phyloP scores from a whole-genome alignment of 2,888 invertebrate species.

The Hyposoter didymator region DNA sequence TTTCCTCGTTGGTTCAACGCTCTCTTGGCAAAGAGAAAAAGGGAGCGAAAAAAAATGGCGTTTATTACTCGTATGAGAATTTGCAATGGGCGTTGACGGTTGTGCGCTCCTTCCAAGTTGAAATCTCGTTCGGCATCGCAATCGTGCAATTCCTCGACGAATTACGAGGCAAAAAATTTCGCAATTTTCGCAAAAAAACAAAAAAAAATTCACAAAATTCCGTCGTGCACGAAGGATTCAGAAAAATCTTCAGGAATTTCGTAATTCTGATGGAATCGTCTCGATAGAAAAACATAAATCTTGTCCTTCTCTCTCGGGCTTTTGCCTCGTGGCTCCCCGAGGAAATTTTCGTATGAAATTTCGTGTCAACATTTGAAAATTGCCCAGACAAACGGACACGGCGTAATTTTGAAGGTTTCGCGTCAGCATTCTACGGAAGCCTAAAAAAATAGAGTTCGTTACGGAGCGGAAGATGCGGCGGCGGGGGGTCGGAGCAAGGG shows the following conservation, averaged over 20 bases:
- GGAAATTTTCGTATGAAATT: too few relatives aligned
- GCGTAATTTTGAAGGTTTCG: neutral
- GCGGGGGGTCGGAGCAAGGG: neutral
- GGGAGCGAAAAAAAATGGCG: conserved; percentile 23
- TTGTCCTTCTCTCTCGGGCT: too few relatives aligned
- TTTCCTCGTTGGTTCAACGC: conserved; percentile 34
- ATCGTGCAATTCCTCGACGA: neutral
- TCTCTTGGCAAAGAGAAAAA: conserved; percentile 19
- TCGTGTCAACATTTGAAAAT: neutral
- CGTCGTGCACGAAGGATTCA: neutral
- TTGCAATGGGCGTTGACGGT: conserved; percentile 11
- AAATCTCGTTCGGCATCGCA: neutral
- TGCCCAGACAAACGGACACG: too few relatives aligned
- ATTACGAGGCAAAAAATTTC: neutral
- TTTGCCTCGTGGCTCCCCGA: too few relatives aligned
- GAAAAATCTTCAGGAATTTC: neutral
- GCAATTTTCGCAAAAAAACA: neutral
- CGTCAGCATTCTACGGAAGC: neutral
- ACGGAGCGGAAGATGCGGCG: neutral
- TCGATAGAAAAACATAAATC: too few relatives aligned
- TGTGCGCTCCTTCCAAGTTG: neutral
- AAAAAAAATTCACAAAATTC: neutral
- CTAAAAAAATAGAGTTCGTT: neutral
- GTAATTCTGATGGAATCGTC: neutral
- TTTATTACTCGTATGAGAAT: conserved; percentile 42